Conservation (phyloP, 2,113 vertebrate species). For the Sapayoa aenigma region DNA sequence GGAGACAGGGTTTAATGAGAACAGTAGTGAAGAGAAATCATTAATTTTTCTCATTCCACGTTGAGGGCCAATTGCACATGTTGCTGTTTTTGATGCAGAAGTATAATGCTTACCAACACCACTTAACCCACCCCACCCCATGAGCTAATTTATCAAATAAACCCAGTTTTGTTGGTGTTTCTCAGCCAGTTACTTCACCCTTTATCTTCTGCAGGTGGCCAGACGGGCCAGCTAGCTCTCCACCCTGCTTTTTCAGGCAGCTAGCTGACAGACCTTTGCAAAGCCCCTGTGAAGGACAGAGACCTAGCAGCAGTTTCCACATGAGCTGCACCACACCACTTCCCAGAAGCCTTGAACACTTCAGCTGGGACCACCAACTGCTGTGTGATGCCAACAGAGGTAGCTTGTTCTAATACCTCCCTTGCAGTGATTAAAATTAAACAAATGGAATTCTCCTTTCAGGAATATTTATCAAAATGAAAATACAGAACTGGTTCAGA, state of each 20-base stretch:
- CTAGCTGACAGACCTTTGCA: not conserved
- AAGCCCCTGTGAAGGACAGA: not conserved
- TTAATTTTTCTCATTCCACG: not conserved
- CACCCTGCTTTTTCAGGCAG: not conserved
- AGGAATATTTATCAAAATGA: not conserved
- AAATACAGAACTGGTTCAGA: not conserved
- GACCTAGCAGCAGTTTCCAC: not conserved
- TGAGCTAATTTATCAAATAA: not conserved
- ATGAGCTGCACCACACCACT: not conserved
- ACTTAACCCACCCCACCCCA: not conserved
- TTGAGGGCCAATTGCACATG: not conserved
- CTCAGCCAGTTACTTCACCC: not conserved
- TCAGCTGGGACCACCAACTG: not conserved
- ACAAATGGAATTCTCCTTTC: not conserved
- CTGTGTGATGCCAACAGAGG: not conserved
- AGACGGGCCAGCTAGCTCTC: not conserved
- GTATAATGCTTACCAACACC: not conserved
- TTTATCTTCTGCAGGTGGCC: not conserved
- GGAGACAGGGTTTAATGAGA: not conserved
- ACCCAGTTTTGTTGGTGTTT: not conserved
- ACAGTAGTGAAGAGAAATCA: not conserved
- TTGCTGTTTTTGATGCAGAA: not conserved
- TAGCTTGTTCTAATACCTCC: not conserved
- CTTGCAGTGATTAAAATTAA: constrained; percentile 4
- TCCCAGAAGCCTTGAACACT: not conserved